Conservation (phyloP, 2,888 invertebrate species). For the Heteromyza rotundicornis region DNA sequence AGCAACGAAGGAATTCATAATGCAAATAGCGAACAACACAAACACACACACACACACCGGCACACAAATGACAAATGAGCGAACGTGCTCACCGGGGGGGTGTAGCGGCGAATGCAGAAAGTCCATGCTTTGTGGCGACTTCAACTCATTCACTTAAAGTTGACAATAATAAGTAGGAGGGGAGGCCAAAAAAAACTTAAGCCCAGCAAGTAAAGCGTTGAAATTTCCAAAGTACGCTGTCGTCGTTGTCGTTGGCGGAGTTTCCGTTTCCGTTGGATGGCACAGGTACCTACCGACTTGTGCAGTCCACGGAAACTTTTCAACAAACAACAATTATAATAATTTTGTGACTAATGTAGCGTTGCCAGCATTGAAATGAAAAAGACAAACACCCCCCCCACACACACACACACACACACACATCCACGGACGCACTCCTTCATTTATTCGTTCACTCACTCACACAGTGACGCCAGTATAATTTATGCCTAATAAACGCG, state of each 20-base stretch:
- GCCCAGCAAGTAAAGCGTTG: not conserved
- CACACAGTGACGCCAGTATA: not conserved
- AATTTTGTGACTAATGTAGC: slow-evolving; percentile 2
- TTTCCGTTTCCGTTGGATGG: not conserved
- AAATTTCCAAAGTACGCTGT: not conserved
- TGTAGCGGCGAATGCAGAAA: not conserved
- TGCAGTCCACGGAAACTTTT: too few relatives aligned
- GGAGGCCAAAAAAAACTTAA: not conserved
- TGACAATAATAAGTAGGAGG: not conserved
- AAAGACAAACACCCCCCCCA: not conserved
- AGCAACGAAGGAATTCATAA: too few relatives aligned
- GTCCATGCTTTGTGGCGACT: too few relatives aligned
- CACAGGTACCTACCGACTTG: too few relatives aligned
- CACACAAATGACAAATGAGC: not conserved
- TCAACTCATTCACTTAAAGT: not conserved
- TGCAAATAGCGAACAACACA: not conserved
- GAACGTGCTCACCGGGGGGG: not conserved
- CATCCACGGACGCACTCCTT: too few relatives aligned
- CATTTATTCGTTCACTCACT: not conserved
- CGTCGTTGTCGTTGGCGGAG: not conserved
- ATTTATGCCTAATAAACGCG: slow-evolving; percentile 2
- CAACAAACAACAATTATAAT: not conserved
- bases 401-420: not conserved
- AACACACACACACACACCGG: too few relatives aligned
- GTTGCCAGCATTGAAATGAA: not conserved